Conservation (phyloP, 2,113 vertebrate species). For the Neomonachus schauinslandi region DNA sequence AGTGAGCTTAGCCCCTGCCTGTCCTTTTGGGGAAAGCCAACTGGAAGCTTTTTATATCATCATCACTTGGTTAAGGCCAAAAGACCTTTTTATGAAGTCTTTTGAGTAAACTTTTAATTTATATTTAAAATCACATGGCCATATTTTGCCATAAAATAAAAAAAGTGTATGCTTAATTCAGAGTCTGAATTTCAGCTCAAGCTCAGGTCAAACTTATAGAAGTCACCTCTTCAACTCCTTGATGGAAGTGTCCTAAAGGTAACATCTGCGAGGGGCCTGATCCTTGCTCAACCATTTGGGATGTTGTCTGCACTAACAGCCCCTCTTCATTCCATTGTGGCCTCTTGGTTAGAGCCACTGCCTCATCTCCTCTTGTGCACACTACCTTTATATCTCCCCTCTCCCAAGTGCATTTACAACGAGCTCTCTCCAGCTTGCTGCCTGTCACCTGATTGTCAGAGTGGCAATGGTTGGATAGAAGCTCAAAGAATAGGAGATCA, state of each 20-base stretch:
- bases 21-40: neutral
- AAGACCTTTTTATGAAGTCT: neutral
- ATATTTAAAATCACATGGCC: neutral
- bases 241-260: neutral
- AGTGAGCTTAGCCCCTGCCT: neutral
- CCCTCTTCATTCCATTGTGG: neutral
- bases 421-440: neutral
- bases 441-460: neutral
- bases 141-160: neutral
- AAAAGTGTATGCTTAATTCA: neutral
- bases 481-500: neutral
- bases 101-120: neutral
- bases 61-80: neutral
- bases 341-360: neutral
- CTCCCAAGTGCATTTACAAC: neutral
- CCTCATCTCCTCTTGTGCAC: neutral
- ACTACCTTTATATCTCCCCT: neutral
- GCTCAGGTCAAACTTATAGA: neutral
- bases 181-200: neutral
- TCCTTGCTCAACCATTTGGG: neutral
- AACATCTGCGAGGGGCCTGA: fast-evolving
- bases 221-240: neutral
- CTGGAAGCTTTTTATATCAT: neutral
- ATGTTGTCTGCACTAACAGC: neutral
- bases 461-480: neutral